Evolutionary conservation across 2,797 vertebrate species (phyloP).

Genomic region (Hapalemur alaotrensis): DNA sequence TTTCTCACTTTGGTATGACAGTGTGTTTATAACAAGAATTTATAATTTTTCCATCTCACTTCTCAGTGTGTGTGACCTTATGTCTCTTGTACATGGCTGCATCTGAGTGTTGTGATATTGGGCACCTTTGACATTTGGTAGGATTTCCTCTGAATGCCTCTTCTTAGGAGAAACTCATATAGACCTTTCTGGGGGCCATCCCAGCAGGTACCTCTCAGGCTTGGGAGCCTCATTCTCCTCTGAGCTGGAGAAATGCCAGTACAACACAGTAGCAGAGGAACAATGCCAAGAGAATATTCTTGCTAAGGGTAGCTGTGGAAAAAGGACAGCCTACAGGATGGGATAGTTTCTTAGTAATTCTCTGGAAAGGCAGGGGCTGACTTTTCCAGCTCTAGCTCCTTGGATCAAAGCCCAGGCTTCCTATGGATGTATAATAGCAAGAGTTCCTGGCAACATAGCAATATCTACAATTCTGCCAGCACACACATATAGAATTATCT

Average conservation of each 20-base stretch:
- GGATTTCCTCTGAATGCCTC: background rate
- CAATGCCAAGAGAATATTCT: conserved; percentile 24
- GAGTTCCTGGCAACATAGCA: conserved; percentile 15
- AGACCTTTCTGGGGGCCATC: background rate
- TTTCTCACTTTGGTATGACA: conserved; percentile 28
- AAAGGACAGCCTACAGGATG: background rate
- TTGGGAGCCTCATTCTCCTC: background rate
- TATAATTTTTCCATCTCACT: conserved; percentile 12
- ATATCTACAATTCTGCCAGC: background rate
- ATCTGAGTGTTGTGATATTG: background rate
- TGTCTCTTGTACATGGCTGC: background rate
- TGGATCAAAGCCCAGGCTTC: conserved; percentile 52
- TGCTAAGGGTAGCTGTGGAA: background rate
- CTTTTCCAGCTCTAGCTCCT: background rate
- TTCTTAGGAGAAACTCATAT: background rate
- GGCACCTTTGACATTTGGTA: background rate
- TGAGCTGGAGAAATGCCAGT: background rate
- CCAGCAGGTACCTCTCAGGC: background rate
- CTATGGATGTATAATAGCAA: background rate
- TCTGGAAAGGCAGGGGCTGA: conserved; percentile 43
- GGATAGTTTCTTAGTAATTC: conserved; percentile 1
- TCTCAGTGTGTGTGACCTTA: background rate
- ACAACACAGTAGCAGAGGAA: background rate
- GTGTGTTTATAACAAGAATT: background rate
- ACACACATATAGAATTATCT: background rate